These are phyloP conservation scores for Acrossocheilus wenchowensis DNA, from an alignment of 2,797 vertebrate genomes.

Conservation along the genomic window DNA sequence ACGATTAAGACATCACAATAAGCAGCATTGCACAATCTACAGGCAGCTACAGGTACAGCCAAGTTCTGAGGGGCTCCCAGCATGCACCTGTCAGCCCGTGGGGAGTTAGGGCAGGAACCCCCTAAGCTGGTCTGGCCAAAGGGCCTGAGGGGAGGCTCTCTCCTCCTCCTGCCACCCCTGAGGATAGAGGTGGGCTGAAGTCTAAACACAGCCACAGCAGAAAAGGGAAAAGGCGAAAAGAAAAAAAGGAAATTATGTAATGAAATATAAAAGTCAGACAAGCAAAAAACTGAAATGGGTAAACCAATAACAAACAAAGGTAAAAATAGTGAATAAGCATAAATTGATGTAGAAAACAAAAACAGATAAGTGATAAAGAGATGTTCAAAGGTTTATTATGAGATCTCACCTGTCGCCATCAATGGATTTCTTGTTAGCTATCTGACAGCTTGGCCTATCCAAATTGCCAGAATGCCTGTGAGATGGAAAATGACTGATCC, in stretches of 20 bases:
- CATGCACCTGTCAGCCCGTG: conserved; percentile 87
- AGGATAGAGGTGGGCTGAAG: conserved; percentile 83
- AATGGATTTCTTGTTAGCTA: conserved; percentile 87
- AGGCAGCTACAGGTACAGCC: neutral
- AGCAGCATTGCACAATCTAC: conserved; percentile 1
- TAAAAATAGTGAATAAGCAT: neutral
- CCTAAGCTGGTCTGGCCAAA: conserved; percentile 78
- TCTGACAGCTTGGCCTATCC: conserved; percentile 89
- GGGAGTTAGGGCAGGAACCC: conserved; percentile 83
- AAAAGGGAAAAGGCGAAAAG: conserved; percentile 33
- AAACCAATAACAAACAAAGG: conserved; percentile 6
- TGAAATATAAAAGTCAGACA: conserved; percentile 1
- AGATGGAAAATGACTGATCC: conserved; percentile 77
- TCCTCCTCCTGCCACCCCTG: conserved; percentile 77
- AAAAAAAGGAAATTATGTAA: neutral
- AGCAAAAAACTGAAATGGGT: neutral
- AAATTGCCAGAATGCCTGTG: conserved; percentile 89
- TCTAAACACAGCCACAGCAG: conserved; percentile 59
- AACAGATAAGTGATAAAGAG: neutral
- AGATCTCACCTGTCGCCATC: conserved; percentile 91
- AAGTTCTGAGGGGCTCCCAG: conserved; percentile 46
- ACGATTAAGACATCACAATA: neutral
- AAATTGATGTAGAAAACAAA: neutral
- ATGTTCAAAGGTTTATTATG: conserved; percentile 56
- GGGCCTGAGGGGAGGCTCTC: conserved; percentile 79